Conservation (phyloP, 2,888 invertebrate species). For the Sipunculus nudus region DNA sequence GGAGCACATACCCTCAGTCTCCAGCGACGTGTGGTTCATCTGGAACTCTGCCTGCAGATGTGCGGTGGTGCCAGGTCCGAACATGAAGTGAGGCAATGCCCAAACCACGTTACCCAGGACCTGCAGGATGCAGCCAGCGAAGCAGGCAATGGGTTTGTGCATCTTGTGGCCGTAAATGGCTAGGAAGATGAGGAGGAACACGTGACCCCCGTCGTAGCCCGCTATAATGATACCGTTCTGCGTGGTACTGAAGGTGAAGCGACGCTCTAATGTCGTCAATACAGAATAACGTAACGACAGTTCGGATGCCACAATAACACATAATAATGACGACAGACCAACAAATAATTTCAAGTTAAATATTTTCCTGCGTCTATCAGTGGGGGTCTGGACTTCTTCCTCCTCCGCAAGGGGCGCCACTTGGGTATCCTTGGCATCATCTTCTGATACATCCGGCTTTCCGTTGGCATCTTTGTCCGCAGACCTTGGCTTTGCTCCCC, state of each 20-base stretch:
- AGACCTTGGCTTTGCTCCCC: too few relatives aligned
- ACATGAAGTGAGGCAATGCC: constrained; percentile 16
- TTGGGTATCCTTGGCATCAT: too few relatives aligned
- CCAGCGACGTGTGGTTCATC: too few relatives aligned
- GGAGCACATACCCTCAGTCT: too few relatives aligned
- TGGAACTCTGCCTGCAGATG: too few relatives aligned
- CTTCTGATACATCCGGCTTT: too few relatives aligned
- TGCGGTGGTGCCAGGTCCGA: constrained; percentile 7
- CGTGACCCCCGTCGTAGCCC: constrained; percentile 18
- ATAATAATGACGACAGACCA: too few relatives aligned
- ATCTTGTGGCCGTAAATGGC: constrained; percentile 10
- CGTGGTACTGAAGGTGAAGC: constrained; percentile 16
- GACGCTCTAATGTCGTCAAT: constrained; percentile 14
- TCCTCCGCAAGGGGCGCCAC: too few relatives aligned
- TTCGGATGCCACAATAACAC: constrained; percentile 16
- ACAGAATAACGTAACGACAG: constrained; percentile 10
- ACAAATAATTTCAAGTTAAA: too few relatives aligned
- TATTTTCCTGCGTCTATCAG: too few relatives aligned
- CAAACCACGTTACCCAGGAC: constrained; percentile 4
- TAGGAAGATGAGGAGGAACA: constrained; percentile 9
- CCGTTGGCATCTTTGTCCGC: too few relatives aligned
- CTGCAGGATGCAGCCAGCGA: constrained; percentile 12
- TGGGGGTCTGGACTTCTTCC: too few relatives aligned
- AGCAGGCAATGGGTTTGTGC: constrained; percentile 10
- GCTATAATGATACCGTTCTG: constrained; percentile 14